Evolutionary conservation across 2,797 vertebrate species (phyloP).

Genomic region (Sebastes alutus): DNA sequence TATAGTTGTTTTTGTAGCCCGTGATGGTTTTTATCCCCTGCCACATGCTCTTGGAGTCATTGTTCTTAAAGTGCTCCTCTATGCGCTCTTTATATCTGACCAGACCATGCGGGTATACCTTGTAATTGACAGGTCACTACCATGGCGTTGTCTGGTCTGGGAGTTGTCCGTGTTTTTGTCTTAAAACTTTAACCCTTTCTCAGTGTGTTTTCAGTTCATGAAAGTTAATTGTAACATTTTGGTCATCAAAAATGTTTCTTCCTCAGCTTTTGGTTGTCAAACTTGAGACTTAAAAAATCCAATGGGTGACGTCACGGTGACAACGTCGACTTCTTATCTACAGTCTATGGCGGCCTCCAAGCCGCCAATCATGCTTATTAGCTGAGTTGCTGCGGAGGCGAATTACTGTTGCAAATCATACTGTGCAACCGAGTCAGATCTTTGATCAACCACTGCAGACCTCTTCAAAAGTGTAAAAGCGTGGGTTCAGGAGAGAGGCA

Average conservation of each 20-base stretch:
- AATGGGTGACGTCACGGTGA: background rate
- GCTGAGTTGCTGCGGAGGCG: background rate
- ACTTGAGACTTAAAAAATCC: background rate
- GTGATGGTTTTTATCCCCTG: no score
- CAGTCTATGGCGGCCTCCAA: background rate
- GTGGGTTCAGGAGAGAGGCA: background rate
- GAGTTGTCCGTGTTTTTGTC: background rate
- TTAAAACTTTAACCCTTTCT: background rate
- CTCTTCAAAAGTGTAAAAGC: background rate
- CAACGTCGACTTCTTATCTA: no score
- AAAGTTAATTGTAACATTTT: background rate
- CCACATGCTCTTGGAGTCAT: no score
- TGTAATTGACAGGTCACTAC: no score
- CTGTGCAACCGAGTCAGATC: background rate
- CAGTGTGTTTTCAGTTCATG: background rate
- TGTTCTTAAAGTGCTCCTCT: no score
- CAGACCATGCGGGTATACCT: no score
- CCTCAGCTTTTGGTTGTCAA: background rate
- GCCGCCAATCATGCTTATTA: background rate
- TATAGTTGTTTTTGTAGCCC: no score
- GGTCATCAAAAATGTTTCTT: background rate
- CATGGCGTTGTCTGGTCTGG: background rate
- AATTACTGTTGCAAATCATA: background rate
- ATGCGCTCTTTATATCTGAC: no score
- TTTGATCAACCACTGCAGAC: background rate